phyloP scores from a whole-genome alignment of 2,888 invertebrate species.

The Drosophila fungiperda region DNA sequence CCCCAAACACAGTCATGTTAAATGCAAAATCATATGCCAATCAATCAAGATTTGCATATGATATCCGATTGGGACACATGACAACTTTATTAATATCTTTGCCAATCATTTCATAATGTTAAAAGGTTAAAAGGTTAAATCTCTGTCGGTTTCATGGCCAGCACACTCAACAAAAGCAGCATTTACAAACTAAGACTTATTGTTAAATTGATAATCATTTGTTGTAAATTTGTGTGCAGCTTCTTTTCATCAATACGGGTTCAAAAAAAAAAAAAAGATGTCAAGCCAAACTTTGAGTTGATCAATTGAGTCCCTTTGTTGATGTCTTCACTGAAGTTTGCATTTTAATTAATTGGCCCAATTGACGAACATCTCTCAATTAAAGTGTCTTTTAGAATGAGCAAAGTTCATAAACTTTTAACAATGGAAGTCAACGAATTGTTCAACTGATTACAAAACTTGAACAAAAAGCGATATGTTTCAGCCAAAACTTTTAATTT shows the following conservation, averaged over 20 bases:
- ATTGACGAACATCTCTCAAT: conserved; percentile 14
- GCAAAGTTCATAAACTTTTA: not conserved
- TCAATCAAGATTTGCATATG: conserved; percentile 65
- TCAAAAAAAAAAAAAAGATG: conserved; percentile 27
- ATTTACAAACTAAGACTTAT: not conserved
- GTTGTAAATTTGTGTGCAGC: conserved; percentile 52
- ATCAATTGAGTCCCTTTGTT: conserved; percentile 34
- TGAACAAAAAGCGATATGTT: not conserved
- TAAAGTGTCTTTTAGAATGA: not conserved
- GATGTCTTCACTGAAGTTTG: conserved; percentile 5
- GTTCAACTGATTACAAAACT: conserved; percentile 1
- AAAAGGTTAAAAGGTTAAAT: conserved; percentile 40
- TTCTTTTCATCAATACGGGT: conserved; percentile 42
- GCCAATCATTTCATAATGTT: conserved; percentile 25
- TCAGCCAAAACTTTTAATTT: not conserved
- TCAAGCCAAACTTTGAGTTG: conserved; percentile 40
- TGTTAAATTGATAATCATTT: conserved; percentile 56
- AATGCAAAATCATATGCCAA: conserved; percentile 50
- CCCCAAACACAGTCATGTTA: not conserved
- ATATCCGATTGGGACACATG: conserved; percentile 66
- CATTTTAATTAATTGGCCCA: conserved; percentile 7
- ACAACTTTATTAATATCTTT: conserved; percentile 1
- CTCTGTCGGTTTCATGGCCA: conserved; percentile 34
- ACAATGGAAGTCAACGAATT: not conserved
- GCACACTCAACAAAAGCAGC: not conserved